Base-by-base conservation (phyloP, 1,140 invertebrate species). In the Drosophila saltans region DNA sequence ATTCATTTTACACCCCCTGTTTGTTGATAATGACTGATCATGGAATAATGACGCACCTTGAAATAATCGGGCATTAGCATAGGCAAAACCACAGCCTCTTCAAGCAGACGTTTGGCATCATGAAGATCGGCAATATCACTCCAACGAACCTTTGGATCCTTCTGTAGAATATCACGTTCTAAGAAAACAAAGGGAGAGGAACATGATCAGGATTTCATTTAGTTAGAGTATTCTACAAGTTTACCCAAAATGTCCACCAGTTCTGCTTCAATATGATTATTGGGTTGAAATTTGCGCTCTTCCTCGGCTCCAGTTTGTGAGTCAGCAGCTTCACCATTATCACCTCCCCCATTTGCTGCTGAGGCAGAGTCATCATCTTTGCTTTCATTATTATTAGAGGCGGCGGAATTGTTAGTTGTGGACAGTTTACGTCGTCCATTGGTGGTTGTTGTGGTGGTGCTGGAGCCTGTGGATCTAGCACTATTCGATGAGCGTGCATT, bases 1-100 rank as follows among this genome's bases (percentile, higher is more conserved):
- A 85, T 68, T 85, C 81, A 81, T 24, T 16, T 16, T 43, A 36
- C 3, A 36, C 3, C 33, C 3, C 33, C 6, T 36, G 6, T 10
- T 28, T 11, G 45, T 16, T 40, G 52, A 30, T 26, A 61, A 52
- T 39, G 39, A 56, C 55, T 16, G 6, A 36, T 36, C 1, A 36
- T 3, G 6, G 33, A 26, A 4, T 39, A 43, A 43, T 73, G 68
- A 89, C 80, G 56, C 93, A 96, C 96, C 93, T 97, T 99, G 92
- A 99, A 99, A 93, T 98, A 99, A 90, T 99, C 98, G 4, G 99
- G 98, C 96, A 99, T 99, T 94, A 97, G 96, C 95, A 99, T 97
- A 7, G 99, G 99, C 80, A 99, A 93, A 16, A 99, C 98, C 21
- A 99, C 98, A 61, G 99, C 98, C 94, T 99, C 99, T 93, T 99